Evolutionary conservation across 2,888 invertebrate species (phyloP), one percentile per base, ranked within the genome.

Genomic region (Galeopsomyia nigrocyanea): DNA sequence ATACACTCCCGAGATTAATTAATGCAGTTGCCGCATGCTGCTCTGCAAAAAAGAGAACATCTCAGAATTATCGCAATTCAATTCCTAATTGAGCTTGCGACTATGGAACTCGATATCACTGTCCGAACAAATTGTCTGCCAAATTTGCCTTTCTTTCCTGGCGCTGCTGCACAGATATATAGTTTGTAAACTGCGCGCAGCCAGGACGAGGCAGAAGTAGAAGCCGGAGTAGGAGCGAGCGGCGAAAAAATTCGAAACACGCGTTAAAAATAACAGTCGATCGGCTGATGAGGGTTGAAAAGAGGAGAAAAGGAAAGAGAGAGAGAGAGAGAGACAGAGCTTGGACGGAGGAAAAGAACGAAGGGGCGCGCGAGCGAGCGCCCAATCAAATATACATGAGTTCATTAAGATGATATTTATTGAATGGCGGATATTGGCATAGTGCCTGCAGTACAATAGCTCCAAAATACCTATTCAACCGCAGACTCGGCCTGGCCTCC

Each of bases 321-420:
- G 68, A 70, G 39, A 62, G 21, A 46, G 61, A 47, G 57, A 60
- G 55, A 19, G 75, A 14, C 39, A 26, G n/a, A 46, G 51, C 53
- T 10, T 31, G 31, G 39, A 39, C 57, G 31, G 58, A 75, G 57
- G 62, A 70, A 71, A 66, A 71, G 66, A 66, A 58, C 19, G 67
- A 61, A 67, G 74, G 68, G 64, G 64, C 55, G 63, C 55, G 55
- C 58, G 51, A 50, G 56, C 55, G 68, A 17, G 49, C 77, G 77
- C 77, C 80, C 81, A 81, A 81, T 81, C 81, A 81, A 81, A 81
- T 81, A 81, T 81, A 81, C 81, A 81, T 81, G 81, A 81, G 81
- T 81, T 81, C 81, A 80, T 81, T 81, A 81, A 81, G 81, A 81
- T 80, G 81, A 81, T 81, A 81, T 81, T 81, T 81, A 81, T 81